These are phyloP conservation scores for Apamea crenata DNA, from an alignment of 2,888 invertebrate species.

Conservation along the genomic window DNA sequence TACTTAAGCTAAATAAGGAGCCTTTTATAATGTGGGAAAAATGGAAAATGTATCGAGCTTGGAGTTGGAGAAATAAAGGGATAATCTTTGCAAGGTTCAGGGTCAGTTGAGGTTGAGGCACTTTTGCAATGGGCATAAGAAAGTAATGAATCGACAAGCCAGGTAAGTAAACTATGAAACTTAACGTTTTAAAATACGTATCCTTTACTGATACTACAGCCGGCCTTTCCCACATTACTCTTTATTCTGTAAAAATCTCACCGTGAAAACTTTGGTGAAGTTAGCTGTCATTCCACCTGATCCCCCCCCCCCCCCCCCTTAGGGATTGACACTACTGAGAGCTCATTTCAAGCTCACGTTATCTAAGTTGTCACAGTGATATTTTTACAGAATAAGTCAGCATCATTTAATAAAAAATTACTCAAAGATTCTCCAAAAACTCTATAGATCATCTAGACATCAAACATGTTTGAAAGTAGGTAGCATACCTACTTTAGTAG, in stretches of 20 bases:
- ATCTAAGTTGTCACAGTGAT: background rate
- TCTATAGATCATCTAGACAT: no score
- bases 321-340: background rate
- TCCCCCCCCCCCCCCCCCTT: no score
- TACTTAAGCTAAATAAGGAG: conserved; percentile 66
- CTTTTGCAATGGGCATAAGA: background rate
- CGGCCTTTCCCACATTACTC: background rate
- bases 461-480: background rate
- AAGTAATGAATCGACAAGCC: background rate
- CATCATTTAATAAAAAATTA: background rate
- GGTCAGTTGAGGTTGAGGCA: conserved; percentile 7
- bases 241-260: background rate
- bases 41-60: conserved; percentile 41
- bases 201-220: background rate
- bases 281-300: background rate
- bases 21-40: conserved; percentile 63
- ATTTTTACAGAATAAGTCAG: background rate
- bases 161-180: background rate
- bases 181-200: background rate
- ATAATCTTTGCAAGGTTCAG: conserved; percentile 11
- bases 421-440: background rate
- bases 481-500: no score
- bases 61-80: conserved; percentile 24
- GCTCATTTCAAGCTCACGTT: background rate
- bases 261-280: background rate